Evolutionary conservation across 2,888 invertebrate species (phyloP).

Genomic region (Drosophila leonis): DNA sequence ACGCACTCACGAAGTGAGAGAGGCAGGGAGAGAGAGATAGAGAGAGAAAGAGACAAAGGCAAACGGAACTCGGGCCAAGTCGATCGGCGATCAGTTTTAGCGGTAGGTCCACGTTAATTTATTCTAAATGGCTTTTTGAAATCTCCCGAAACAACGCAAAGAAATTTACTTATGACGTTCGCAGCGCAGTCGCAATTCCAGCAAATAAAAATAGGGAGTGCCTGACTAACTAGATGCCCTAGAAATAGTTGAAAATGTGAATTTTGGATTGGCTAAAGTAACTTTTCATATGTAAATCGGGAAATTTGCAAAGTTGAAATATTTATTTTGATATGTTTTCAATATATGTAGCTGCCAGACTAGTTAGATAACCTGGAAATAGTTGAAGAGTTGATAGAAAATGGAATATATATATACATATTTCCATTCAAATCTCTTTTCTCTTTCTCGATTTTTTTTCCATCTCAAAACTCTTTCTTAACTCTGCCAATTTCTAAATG

Average conservation of each 20-base stretch:
- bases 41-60: slow-evolving; percentile 4
- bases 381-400: too few species aligned
- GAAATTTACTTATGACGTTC: slow-evolving; percentile 75
- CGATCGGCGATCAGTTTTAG: slow-evolving; percentile 70
- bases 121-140: slow-evolving; percentile 82
- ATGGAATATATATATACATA: not conserved
- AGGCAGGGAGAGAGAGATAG: not conserved
- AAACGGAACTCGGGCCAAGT: slow-evolving; percentile 22
- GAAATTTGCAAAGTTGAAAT: too few species aligned
- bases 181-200: slow-evolving; percentile 9
- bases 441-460: not conserved
- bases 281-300: too few species aligned
- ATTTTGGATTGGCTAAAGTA: too few species aligned
- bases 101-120: slow-evolving; percentile 79
- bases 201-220: not conserved
- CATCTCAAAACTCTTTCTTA: not conserved
- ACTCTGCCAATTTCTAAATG: not conserved
- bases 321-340: too few species aligned
- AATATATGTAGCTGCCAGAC: too few species aligned
- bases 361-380: not conserved
- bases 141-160: slow-evolving; percentile 70
- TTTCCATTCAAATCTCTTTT: not conserved
- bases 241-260: too few species aligned
- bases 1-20: slow-evolving; percentile 49
- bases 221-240: not conserved